Percentiles rank a stretch among this genome's conserved stretches.
phyloP scores from a whole-genome alignment of 2,113 vertebrate species.

The Toxotes jaculatrix region DNA sequence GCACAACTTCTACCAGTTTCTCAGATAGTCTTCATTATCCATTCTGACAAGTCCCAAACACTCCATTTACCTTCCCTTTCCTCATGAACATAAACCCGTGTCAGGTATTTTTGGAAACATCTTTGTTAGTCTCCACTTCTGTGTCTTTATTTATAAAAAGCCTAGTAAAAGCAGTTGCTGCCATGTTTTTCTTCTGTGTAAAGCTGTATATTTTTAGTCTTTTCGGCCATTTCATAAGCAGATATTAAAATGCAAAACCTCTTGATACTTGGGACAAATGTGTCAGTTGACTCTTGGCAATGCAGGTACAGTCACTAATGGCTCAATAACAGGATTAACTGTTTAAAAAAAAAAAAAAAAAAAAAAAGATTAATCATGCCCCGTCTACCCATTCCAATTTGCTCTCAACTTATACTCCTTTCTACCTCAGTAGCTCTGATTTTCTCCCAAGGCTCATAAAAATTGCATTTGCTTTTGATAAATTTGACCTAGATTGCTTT shows the following conservation, averaged over 20 bases:
- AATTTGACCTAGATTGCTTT: background rate
- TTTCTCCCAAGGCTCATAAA: background rate
- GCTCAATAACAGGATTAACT: background rate
- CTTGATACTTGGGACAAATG: constrained; percentile 16
- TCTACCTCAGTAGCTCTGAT: background rate
- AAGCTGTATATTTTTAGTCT: background rate
- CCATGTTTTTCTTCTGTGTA: constrained; percentile 19
- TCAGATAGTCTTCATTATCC: constrained; percentile 7
- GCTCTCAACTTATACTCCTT: background rate
- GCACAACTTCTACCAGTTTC: constrained; percentile 1
- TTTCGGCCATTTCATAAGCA: background rate
- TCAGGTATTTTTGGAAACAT: constrained; percentile 9
- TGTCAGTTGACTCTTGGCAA: background rate
- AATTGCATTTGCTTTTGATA: background rate
- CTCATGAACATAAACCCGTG: background rate
- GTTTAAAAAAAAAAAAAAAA: background rate
- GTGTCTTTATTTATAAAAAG: constrained; percentile 15
- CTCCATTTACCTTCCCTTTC: background rate
- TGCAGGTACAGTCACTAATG: background rate
- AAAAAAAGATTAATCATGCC: background rate
- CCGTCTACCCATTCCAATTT: background rate
- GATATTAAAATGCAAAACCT: background rate
- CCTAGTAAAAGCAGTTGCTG: constrained; percentile 1
- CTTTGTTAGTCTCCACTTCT: constrained; percentile 21
- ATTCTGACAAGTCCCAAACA: background rate